Evolutionary conservation across 2,113 vertebrate species (phyloP).

Genomic region (Diadophis punctatus): DNA sequence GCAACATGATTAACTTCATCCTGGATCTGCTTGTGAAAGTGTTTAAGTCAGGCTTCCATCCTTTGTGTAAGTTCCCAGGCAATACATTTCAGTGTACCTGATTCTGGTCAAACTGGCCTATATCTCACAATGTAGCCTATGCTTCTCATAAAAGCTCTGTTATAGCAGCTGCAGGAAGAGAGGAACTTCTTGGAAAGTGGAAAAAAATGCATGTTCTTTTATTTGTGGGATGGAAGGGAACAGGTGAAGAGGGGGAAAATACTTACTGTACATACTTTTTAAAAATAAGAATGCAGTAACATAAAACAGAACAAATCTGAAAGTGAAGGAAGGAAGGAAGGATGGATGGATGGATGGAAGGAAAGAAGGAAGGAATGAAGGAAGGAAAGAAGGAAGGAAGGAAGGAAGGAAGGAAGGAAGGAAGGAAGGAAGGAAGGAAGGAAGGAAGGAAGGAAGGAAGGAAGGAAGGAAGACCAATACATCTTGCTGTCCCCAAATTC

Average conservation of each 20-base stretch:
- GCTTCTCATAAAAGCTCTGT: not conserved
- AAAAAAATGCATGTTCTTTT: slow-evolving; percentile 54
- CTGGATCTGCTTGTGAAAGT: not conserved
- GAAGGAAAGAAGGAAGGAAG: not conserved
- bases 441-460: slow-evolving; percentile 7
- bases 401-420: not conserved
- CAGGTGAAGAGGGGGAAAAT: slow-evolving; percentile 17
- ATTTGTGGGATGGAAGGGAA: slow-evolving; percentile 51
- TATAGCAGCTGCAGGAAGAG: not conserved
- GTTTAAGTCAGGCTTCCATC: not conserved
- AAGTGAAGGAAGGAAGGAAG: not conserved
- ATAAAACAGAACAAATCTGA: slow-evolving; percentile 48
- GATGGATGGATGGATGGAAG: too few relatives aligned
- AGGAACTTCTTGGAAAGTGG: not conserved
- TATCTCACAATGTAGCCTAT: not conserved
- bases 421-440: not conserved
- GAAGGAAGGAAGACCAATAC: slow-evolving; percentile 58
- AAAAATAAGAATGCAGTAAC: slow-evolving; percentile 60
- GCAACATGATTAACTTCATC: not conserved
- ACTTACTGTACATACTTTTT: slow-evolving; percentile 61
- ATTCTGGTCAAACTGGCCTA: not conserved
- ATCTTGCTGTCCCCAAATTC: slow-evolving; percentile 71
- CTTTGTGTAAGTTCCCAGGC: not conserved
- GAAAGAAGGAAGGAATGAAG: too few relatives aligned
- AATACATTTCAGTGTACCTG: not conserved